Evolutionary conservation across 2,888 invertebrate genomes (phyloP), one percentile per base, ranked within the genome.

Genomic region (Ochlodes sylvanus): DNA sequence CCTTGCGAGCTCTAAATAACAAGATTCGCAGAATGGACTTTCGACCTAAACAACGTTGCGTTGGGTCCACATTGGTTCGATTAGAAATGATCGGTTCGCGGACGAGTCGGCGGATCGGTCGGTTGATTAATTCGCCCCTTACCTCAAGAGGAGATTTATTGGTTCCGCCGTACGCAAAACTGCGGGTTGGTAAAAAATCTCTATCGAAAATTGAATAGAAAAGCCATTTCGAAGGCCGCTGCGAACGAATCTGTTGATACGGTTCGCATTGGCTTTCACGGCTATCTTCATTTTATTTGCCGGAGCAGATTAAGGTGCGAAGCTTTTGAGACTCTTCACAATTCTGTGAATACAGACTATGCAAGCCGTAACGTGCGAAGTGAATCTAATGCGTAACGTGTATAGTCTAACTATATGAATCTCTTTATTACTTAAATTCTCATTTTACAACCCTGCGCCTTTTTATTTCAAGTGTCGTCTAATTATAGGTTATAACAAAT

Each of bases 131-230:
- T 92, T 91, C 92, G 89, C 87, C 92, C 92, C 92, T 92, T 90
- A 90, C 92, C 89, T 90, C 87, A 84, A 88, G 86, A 88, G 81
- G 86, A 93, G 91, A 93, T 93, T 93, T 93, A 93, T 93, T 90
- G 91, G 92, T 91, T 90, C 87, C 89, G 86, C 89, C 84, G 92
- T 67, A 67, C 92, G 93, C 92, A 92, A 93, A 93, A 92, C 92
- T 92, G 92, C 86, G 89, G 90, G 88, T 85, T 85, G 87, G 90
- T 90, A 92, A 92, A 93, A 93, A 92, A 93, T 92, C 90, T 93
- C 90, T 90, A 92, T 92, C 87, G 92, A 93, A 93, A 92, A 93
- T 93, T 93, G 92, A 93, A 93, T 93, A 92, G 92, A 90, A 92
- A 93, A 92, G 86, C 90, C 89, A 93, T 93, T 92, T 89, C 86